Evolutionary conservation across 2,113 vertebrate species (phyloP), one percentile per base, ranked within the genome.

Genomic region (Pterocles orientalis): DNA sequence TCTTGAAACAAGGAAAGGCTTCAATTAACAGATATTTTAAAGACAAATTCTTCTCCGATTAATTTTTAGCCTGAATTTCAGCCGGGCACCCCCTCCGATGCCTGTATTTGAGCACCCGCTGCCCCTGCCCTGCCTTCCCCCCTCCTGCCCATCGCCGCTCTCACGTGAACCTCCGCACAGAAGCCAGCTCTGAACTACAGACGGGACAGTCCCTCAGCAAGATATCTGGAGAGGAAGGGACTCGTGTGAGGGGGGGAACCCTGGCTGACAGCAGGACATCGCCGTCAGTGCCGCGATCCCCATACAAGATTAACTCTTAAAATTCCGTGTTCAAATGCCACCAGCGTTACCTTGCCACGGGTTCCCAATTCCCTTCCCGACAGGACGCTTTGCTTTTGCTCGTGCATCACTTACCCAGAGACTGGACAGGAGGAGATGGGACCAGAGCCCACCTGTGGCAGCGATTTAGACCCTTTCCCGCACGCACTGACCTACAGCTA

Each of bases 61-160:
- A 18, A 3, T 50, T 28, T 81, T 78, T 24, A 36, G 29, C 18
- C n/a, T 20, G 41, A 68, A 33, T 26, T 24, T 58, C 36, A 75
- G 43, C 6, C 43, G 25, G 2, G 13, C 9, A 8, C 28, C 16
- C 26, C 10, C 45, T 8, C 26, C 3, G 18, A 23, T 4, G 33
- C 10, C 29, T 19, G 21, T 12, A 14, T 3, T 33, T 1, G 1
- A 25, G 50, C 7, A 9, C 58, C 60, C 7, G 0, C 8, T 43
- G 50, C 31, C 72, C 64, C 36, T 41, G 18, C 23, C 43, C 48
- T 36, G 31, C 45, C n/a, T 51, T 14, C 53, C 29, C 34, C 18
- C 5, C 45, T 68, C 4, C 6, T 1, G 0, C 71, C 7, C 0
- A 8, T 3, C 0, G 0, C 34, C 8, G 47, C 5, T 25, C 19